A percentile compares a stretch with the other conserved stretches of the same genome.
Conservation (phyloP, 2,888 invertebrate genomes). For the Microctonus hyperodae region DNA sequence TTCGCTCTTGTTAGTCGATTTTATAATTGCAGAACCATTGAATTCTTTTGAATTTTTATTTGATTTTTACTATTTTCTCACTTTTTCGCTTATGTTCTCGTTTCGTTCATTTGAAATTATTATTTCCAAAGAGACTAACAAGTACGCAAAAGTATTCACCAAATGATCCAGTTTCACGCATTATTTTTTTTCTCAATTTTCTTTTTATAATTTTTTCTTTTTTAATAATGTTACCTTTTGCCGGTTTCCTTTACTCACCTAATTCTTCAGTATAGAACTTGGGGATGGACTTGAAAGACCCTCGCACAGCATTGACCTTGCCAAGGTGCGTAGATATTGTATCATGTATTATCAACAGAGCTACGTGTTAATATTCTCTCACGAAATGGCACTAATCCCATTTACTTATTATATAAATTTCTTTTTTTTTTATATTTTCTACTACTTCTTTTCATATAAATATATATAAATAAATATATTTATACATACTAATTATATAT, state of each 20-base stretch:
- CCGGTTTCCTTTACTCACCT: conserved; percentile 62
- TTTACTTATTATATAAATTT: conserved; percentile 54
- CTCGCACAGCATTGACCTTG: conserved; percentile 64
- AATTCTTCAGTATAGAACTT: conserved; percentile 61
- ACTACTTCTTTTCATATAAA: not conserved
- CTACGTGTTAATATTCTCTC: conserved; percentile 64
- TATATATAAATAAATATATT: not conserved
- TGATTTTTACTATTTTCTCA: not conserved
- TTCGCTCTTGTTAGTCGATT: conserved; percentile 24
- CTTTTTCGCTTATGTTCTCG: not conserved
- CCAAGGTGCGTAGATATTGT: conserved; percentile 64
- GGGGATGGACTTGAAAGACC: conserved; percentile 64
- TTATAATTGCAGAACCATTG: not conserved
- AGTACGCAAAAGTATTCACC: conserved; percentile 1
- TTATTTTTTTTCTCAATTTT: conserved; percentile 10
- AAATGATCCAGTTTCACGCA: conserved; percentile 18
- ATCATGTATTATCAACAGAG: conserved; percentile 64
- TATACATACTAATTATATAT: conserved; percentile 1
- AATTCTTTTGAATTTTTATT: not conserved
- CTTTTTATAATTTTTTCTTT: conserved; percentile 23
- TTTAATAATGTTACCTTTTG: conserved; percentile 58
- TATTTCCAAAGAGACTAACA: conserved; percentile 9
- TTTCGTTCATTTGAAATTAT: not conserved
- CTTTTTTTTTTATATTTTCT: conserved; percentile 3
- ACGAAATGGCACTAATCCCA: conserved; percentile 63